Base-by-base conservation (phyloP, 2,797 vertebrate genomes). In the Philypnodon macrostomus region DNA sequence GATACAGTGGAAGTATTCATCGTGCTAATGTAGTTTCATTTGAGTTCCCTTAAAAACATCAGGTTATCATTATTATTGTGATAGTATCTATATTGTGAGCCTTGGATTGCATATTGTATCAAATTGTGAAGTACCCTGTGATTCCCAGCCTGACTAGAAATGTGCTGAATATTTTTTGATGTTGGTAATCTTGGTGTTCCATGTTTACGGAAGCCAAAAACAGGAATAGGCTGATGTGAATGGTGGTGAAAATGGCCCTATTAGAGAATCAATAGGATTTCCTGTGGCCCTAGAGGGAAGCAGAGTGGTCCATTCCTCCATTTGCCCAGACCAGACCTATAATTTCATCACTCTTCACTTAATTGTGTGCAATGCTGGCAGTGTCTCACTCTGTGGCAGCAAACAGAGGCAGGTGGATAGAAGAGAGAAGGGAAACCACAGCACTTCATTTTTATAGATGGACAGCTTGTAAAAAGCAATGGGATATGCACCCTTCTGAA, bases 341-440 rank as follows among this genome's bases (percentile, higher is more conserved):
- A 85, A 87, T 89, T 84, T 85, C 77, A 87, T 89, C 79, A 83
- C 66, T 70, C 73, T 59, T 72, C 70, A 74, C 79, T 81, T 87
- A 87, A 87, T 84, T 86, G 83, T 76, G 63, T 65, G 62, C 15
- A 15, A 66, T 54, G 63, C 77, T 58, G 67, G 63, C 64, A 73
- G 74, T 67, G 63, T 36, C 60, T 48, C 41, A 67, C 55, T 72
- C 53, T 70, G 69, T 67, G 70, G 67, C 67, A 75, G 67, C 72
- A 69, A 71, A 77, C 65, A 58, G 32, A 63, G 58, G 66, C 81
- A 80, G 81, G 80, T 82, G 80, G 75, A 46, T 70, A 56, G 51
- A 70, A 54, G 53, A 61, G 45, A 66, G 60, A 70, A 64, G 69
- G 57, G 57, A 80, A 84, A 85, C 82, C 79, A 30, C 80, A 85